These are phyloP conservation scores for Haemorhous mexicanus DNA, from an alignment of 2,113 vertebrate species.

Conservation along the genomic window DNA sequence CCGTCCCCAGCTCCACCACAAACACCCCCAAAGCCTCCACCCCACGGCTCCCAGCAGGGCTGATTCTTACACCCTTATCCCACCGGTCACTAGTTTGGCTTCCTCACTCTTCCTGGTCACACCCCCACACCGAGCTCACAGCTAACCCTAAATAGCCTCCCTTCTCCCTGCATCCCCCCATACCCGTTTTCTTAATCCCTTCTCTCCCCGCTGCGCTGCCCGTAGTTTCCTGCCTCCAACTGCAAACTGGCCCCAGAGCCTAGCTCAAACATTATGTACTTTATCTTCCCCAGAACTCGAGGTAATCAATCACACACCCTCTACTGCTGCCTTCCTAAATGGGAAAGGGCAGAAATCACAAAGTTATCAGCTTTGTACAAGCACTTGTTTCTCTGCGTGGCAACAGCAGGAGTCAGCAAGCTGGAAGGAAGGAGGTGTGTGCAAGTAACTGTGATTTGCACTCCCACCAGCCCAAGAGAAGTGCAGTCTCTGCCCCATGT, in stretches of 20 bases:
- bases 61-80: not conserved
- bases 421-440: not conserved
- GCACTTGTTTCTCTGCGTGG: not conserved
- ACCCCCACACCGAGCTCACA: not conserved
- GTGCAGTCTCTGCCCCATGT: accelerated
- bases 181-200: accelerated
- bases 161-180: not conserved
- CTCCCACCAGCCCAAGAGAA: accelerated
- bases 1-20: not conserved
- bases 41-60: not conserved
- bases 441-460: not conserved
- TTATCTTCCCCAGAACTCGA: not conserved
- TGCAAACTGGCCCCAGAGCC: not conserved
- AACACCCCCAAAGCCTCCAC: accelerated
- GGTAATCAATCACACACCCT: not conserved
- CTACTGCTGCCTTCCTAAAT: not conserved
- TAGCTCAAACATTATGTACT: accelerated
- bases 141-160: not conserved
- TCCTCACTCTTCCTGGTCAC: not conserved
- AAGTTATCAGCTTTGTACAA: not conserved
- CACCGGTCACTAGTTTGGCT: not conserved
- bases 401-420: not conserved
- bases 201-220: not conserved
- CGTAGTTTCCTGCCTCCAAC: accelerated
- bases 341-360: not conserved